Base-by-base conservation (phyloP, 1,140 invertebrate genomes). In the Macrobrachium nipponense region DNA sequence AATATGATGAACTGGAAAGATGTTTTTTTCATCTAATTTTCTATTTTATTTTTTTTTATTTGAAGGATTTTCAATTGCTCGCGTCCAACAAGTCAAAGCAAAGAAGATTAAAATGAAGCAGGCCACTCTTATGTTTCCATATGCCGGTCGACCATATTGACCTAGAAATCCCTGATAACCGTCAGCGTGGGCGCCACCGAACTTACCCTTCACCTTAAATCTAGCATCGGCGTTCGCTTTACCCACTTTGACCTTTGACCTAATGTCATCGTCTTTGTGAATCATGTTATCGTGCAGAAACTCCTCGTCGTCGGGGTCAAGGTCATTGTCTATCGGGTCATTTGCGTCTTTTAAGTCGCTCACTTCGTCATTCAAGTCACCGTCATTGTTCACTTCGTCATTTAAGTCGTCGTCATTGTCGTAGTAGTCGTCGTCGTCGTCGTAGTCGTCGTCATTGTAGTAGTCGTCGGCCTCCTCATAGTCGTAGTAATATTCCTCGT, bases 131-230 rank as follows among this genome's bases (percentile, higher is more conserved):
- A 36, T 36, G 1, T 36, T 36, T 36, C 4, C 27, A 36, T 36
- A 36, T 36, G 27, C 27, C 27, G 4, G 27, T 36, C 27, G 27
- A 36, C 27, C 27, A 36, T 36, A 36, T 36, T 36, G 1, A 36
- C 4, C 4, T 4, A 36, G 27, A 36, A 2, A 36, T 4, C 27
- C 4, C 27, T 36, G 1, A 36, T 36, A n/a, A n/a, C n/a, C 27
- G 66, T 20, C 5, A 15, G 5, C 5, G 36, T 11, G 68, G 7
- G 17, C 5, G 15, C 20, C 36, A 3, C 36, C 0, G 14, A 14
- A 76, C 81, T 76, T 73, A 83, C 82, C 73, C 73, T 84, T 77
- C 1, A 84, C 60, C 62, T 77, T 76, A 43, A 83, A 83, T 8
- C 58, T 43, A 36, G 18, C 6, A 58, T 64, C 60, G 15, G 72